Conservation (phyloP, 2,113 vertebrate species). For the Octodon degus region DNA sequence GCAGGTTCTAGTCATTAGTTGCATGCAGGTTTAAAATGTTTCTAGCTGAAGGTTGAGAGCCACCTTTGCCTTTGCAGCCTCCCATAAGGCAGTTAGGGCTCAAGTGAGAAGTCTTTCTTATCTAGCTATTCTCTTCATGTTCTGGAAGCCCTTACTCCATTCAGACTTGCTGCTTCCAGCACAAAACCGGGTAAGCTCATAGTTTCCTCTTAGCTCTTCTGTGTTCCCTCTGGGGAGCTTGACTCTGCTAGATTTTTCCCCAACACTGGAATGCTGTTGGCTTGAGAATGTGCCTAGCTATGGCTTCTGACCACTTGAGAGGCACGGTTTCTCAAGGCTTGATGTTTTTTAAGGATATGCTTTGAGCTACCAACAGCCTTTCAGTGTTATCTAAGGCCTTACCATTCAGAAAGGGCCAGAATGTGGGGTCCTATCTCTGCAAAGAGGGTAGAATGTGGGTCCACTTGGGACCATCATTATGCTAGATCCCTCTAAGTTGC, state of each 20-base stretch:
- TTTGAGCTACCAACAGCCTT: not conserved
- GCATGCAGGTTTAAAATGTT: not conserved
- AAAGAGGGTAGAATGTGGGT: not conserved
- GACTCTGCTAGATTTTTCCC: not conserved
- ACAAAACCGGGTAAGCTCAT: not conserved
- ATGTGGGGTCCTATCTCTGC: not conserved
- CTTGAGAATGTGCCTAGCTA: not conserved
- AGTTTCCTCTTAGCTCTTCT: not conserved
- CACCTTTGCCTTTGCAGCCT: not conserved
- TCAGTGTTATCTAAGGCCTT: not conserved
- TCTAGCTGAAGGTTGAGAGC: not conserved
- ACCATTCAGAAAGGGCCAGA: not conserved
- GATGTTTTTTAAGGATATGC: not conserved
- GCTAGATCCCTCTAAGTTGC: not conserved
- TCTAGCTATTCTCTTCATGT: not conserved
- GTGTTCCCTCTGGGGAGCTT: not conserved
- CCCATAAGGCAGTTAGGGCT: not conserved
- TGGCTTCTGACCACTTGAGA: not conserved
- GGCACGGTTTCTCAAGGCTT: not conserved
- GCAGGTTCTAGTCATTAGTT: constrained; percentile 25
- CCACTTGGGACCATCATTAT: not conserved
- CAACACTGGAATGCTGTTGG: not conserved
- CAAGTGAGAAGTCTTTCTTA: not conserved
- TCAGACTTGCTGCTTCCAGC: not conserved
- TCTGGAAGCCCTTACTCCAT: constrained; percentile 16